phyloP scores from a whole-genome alignment of 2,797 vertebrate species.

The Acipenser ruthenus region DNA sequence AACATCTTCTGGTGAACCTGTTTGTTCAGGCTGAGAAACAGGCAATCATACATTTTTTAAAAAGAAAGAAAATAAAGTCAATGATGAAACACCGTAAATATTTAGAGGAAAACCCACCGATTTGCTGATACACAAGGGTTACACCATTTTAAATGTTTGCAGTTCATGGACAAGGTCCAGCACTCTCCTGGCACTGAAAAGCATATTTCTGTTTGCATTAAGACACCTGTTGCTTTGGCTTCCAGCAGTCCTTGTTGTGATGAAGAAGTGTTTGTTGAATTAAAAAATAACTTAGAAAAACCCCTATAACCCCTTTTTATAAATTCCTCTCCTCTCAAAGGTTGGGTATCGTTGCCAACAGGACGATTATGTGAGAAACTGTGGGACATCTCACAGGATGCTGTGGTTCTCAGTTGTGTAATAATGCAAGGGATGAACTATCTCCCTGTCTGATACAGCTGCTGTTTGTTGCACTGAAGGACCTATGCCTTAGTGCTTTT shows the following conservation, averaged over 20 bases:
- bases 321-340: not conserved
- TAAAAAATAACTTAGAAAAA: too few species aligned
- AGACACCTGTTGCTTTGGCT: not conserved
- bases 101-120: not conserved
- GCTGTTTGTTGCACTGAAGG: constrained; percentile 2
- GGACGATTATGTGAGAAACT: not conserved
- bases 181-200: not conserved
- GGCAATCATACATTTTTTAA: too few species aligned
- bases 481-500: constrained; percentile 1
- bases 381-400: not conserved
- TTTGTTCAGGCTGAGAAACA: too few species aligned
- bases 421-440: not conserved
- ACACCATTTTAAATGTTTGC: constrained; percentile 4
- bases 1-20: too few species aligned
- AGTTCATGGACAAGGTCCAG: not conserved
- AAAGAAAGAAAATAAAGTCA: too few species aligned
- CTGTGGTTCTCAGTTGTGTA: not conserved
- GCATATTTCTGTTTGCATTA: not conserved
- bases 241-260: not conserved
- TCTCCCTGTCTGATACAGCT: not conserved
- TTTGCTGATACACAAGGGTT: not conserved
- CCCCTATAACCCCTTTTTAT: too few species aligned
- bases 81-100: too few species aligned
- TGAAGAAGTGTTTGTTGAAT: not conserved
- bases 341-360: not conserved